Evolutionary conservation across 64 coral and sea anemone genomes (phyloP).

Genomic region (Montipora sp.): DNA sequence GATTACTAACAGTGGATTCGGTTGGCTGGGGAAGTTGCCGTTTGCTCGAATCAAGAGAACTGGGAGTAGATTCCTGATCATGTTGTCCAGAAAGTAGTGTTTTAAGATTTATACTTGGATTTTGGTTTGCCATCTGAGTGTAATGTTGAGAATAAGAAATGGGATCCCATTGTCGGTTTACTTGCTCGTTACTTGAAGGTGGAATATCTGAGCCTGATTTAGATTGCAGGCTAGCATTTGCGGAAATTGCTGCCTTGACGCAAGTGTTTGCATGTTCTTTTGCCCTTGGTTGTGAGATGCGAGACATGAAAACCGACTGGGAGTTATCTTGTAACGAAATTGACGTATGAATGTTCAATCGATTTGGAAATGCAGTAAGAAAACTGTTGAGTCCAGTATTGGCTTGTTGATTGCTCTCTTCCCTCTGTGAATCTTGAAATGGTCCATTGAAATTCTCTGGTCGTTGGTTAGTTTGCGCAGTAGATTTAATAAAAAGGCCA

Average conservation of each 20-base stretch:
- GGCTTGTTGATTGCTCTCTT: not conserved
- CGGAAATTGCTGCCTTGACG: not conserved
- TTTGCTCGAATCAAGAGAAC: not conserved
- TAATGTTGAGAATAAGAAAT: not conserved
- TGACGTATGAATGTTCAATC: not conserved
- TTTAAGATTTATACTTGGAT: not conserved
- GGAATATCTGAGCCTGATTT: not conserved
- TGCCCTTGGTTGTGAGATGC: not conserved
- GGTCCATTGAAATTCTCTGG: not conserved
- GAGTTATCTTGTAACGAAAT: not conserved
- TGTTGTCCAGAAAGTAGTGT: not conserved
- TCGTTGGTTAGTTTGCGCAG: no score
- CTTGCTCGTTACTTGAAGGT: not conserved
- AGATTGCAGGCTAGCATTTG: not conserved
- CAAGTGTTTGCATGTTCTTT: not conserved
- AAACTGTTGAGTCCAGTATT: not conserved
- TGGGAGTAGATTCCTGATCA: not conserved
- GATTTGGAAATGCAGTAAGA: not conserved
- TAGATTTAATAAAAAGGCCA: not conserved
- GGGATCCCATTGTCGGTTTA: not conserved
- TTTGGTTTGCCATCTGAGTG: not conserved
- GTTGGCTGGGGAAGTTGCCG: not conserved
- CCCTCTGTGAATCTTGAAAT: not conserved
- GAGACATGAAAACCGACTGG: not conserved
- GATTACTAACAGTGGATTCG: not conserved